Evolutionary conservation across 2,113 vertebrate species (phyloP), one percentile per base, ranked within the genome.

Genomic region (Camarhynchus parvulus): DNA sequence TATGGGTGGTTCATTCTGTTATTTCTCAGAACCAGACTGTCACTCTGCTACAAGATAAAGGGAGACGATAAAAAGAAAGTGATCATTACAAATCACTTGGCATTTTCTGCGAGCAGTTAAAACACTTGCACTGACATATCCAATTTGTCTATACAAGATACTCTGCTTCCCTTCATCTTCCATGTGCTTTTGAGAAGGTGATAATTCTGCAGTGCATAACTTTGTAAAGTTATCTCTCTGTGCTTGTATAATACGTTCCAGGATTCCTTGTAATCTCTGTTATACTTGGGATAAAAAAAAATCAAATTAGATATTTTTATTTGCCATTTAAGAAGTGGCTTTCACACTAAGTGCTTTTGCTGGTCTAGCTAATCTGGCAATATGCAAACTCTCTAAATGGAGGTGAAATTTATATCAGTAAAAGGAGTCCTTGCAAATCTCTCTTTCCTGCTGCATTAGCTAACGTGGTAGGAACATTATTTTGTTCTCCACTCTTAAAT

Each of bases 11-110:
- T 95, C 53, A 23, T 41, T 79, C 77, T 47, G 64, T 70, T 84
- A 37, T 56, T 86, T 62, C 58, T 50, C 70, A 79, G 30, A 17
- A 77, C 35, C 74, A 89, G 66, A 42, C 56, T 67, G 35, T 63
- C 69, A 37, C 42, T 41, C 69, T 77, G 61, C 69, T 64, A 44
- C 62, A 79, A 85, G 90, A 76, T 74, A 90, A 90, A 87, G 64
- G 52, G 35, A 84, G 37, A 20, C 0, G 4, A 89, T 84, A 91
- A 92, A 88, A 93, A 86, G 59, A 53, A 74, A 87, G 56, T 25
- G 52, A 82, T 96, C 52, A 41, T 94, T 95, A 91, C 69, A 95
- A 95, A 94, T 92, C 89, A 76, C 89, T 89, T 93, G 78, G 89
- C 92, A 84, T 82, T 92, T 94, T 87, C 82, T 84, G 53, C 3